Base-by-base conservation (phyloP, 1,140 invertebrate species). In the Aphaenogaster ashmeadi region DNA sequence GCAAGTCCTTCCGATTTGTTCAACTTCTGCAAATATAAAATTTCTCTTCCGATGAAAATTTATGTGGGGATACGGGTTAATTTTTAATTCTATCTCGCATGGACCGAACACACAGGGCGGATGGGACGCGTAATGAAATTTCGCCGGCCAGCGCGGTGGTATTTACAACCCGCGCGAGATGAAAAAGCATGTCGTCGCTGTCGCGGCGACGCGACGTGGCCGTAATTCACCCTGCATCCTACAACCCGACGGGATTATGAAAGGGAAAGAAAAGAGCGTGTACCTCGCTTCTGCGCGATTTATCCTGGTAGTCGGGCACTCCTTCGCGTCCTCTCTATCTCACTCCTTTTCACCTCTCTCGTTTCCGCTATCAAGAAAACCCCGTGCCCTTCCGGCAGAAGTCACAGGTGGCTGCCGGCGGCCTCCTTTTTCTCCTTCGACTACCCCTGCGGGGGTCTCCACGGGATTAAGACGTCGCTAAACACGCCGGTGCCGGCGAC, bases 121-220 rank as follows among this genome's bases (percentile, higher is more conserved):
- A 79, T 64, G 41, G 13, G n/a, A 33, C 50, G 44, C n/a, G 60
- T 41, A 54, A 78, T 85, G 74, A 86, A 86, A 86, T 86, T 86
- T 78, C 13, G n/a, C 7, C 54, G 27, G n/a, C 27, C 44, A 71
- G 15, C 27, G 38, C 11, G 75, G 6, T 13, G 33, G 33, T 64
- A 79, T 64, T 78, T 86, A 79, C 74, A 86, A 54, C 56, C 13
- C 8, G 56, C 58, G 62, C 58, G 47, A 38, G 83, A 64, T 79
- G 75, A 56, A 66, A 86, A 86, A 86, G 60, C 41, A 7, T 56
- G 80, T 84, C 44, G 41, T 72, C 21, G 79, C 13, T 41, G 79
- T 41, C 27, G 21, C 52, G 9, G 5, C 38, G 41, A 78, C 18
- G 38, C 38, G 27, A 64, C 56, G 36, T 15, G 44, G 33, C 11